phyloP scores from a whole-genome alignment of 2,113 vertebrate species.

The Paratilapia polleni region DNA sequence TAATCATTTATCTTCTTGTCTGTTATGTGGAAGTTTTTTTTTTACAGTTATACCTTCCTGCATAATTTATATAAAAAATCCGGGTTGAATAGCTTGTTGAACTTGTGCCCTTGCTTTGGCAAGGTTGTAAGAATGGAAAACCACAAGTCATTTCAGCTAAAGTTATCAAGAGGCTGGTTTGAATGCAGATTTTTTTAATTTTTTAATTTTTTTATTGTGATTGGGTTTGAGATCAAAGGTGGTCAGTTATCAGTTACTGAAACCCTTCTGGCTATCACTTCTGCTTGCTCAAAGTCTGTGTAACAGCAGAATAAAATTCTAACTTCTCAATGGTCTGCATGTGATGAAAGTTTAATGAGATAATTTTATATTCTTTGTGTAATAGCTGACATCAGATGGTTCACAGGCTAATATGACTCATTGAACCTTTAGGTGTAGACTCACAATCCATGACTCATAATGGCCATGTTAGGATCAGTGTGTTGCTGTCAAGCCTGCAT shows the following conservation, averaged over 20 bases:
- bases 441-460: not conserved
- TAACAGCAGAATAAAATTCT: not conserved
- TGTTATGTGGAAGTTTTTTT: not conserved
- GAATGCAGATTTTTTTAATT: no score
- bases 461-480: not conserved
- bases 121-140: not conserved
- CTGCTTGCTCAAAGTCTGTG: not conserved
- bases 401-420: not conserved
- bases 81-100: not conserved
- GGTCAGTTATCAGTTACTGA: no score
- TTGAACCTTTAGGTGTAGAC: not conserved
- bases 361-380: not conserved
- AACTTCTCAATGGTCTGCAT: not conserved
- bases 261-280: no score
- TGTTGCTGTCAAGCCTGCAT: not conserved
- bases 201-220: not conserved
- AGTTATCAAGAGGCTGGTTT: no score
- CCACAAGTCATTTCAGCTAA: not conserved
- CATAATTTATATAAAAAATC: not conserved
- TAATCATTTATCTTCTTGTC: not conserved
- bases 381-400: slow-evolving; percentile 5
- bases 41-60: not conserved
- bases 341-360: not conserved
- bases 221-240: not conserved
- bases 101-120: not conserved